phyloP scores from a whole-genome alignment of 2,888 invertebrate species.

The Meiosimyza platycephala region DNA sequence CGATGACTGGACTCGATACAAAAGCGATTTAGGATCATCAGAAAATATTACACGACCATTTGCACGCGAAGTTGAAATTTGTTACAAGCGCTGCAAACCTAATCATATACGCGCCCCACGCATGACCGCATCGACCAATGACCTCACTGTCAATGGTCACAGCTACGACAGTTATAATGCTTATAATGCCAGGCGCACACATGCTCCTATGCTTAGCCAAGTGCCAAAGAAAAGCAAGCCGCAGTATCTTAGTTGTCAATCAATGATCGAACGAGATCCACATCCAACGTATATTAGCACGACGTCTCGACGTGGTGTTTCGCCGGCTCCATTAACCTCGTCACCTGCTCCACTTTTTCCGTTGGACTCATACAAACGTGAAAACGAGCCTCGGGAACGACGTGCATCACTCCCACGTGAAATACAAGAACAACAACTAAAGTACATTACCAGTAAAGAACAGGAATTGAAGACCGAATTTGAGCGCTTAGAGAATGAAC shows the following conservation, averaged over 20 bases:
- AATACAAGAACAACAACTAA: slow-evolving; percentile 70
- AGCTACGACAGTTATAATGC: slow-evolving; percentile 58
- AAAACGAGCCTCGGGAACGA: slow-evolving; percentile 42
- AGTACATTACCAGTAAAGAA: slow-evolving; percentile 76
- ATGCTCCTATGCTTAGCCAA: slow-evolving; percentile 59
- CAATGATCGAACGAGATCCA: slow-evolving; percentile 64
- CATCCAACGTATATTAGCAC: slow-evolving; percentile 62
- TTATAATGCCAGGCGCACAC: slow-evolving; percentile 54
- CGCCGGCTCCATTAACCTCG: slow-evolving; percentile 50
- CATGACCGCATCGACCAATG: slow-evolving; percentile 60
- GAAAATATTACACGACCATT: slow-evolving; percentile 65
- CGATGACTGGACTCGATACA: slow-evolving; percentile 70
- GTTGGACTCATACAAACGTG: not conserved
- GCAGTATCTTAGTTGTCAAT: slow-evolving; percentile 61
- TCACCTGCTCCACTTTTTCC: slow-evolving; percentile 26
- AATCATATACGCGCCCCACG: slow-evolving; percentile 63
- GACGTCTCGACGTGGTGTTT: slow-evolving; percentile 57
- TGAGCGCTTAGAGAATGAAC: slow-evolving; percentile 73
- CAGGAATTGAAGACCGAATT: slow-evolving; percentile 75
- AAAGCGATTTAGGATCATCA: slow-evolving; percentile 64
- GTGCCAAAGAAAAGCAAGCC: slow-evolving; percentile 55
- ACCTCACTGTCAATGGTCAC: slow-evolving; percentile 52
- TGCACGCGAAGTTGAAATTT: slow-evolving; percentile 64
- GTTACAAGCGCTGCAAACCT: slow-evolving; percentile 56
- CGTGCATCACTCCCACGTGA: slow-evolving; percentile 75